A percentile compares a stretch with the other conserved stretches of the same genome.
Evolutionary conservation across 2,113 vertebrate genomes (phyloP).

Genomic region (Vidua chalybeata): DNA sequence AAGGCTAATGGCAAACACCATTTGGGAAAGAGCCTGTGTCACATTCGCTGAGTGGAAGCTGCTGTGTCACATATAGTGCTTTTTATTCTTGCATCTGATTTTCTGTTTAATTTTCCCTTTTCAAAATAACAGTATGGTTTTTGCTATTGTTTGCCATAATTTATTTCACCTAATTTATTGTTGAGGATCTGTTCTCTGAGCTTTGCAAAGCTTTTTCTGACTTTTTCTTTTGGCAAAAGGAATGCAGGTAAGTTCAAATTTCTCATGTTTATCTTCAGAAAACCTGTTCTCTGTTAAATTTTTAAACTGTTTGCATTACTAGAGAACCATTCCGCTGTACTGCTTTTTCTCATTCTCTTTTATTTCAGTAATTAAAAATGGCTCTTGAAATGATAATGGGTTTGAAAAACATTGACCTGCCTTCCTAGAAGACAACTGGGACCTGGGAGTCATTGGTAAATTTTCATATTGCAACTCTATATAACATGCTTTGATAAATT

Average conservation of each 20-base stretch:
- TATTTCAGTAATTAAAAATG: not conserved
- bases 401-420: not conserved
- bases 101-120: not conserved
- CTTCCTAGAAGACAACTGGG: not conserved
- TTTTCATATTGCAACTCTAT: not conserved
- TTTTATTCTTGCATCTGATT: not conserved
- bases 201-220: not conserved
- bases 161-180: not conserved
- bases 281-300: not conserved
- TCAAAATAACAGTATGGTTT: not conserved
- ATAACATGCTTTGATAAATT: not conserved
- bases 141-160: not conserved
- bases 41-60: not conserved
- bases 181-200: not conserved
- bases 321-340: not conserved
- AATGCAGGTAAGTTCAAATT: not conserved
- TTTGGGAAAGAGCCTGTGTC: not conserved
- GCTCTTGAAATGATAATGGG: not conserved
- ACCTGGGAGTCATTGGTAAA: fast-evolving
- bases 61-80: not conserved
- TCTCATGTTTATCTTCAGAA: not conserved
- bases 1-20: not conserved
- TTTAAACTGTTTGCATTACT: not conserved
- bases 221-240: not conserved
- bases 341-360: not conserved